Evolutionary conservation across 53 echinoderm and acorn worm species (phyloP), one percentile per base, ranked within the genome.

Genomic region (Paracentrotus lividus): DNA sequence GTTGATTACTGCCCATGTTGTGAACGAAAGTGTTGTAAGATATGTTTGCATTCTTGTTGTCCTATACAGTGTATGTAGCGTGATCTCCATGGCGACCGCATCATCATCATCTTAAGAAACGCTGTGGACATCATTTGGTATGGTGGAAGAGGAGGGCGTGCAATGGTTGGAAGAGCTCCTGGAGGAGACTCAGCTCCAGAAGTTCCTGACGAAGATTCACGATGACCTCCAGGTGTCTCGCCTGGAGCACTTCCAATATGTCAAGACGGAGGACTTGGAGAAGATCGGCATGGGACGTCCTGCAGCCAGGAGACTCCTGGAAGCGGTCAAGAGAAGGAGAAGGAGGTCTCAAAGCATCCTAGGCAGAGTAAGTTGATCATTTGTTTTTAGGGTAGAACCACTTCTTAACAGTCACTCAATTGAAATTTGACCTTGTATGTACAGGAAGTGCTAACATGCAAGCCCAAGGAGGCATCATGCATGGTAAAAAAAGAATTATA

Each of bases 231-330:
- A 98, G 59, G 94, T 98, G 24, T 94, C 98, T 0, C 94, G 96
- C 31, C 93, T 96, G 58, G 97, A 95, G n/a, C 98, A 98, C 60
- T 98, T 98, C 93, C 93, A 96, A 57, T 97, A 94, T 85, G 98
- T 98, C n/a, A 91, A 92, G 88, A 94, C 93, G 14, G 97, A 98
- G 66, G 98, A 98, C 88, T 93, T 98, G 45, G 98, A 98, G 88
- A 96, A 95, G 64, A 97, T 98, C 64, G 98, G 98, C 18, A 98
- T 98, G 98, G 97, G 97, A 38, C 90, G 96, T 59, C 98, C 98
- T 4, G 98, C 97, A 0, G 97, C 95, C 5, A 90, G 98, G 90
- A 86, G 98, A 18, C 92, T 98, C 40, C 59, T 98, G 94, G 98
- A 98, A 66, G 97, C 96, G 10, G 97, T 95, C 2, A 97, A 97